Evolutionary conservation across 30 jellyfish, hydroid and myxozoan species (phyloP), one percentile per base, ranked within the genome.

Genomic region (Hydractinia echinata): DNA sequence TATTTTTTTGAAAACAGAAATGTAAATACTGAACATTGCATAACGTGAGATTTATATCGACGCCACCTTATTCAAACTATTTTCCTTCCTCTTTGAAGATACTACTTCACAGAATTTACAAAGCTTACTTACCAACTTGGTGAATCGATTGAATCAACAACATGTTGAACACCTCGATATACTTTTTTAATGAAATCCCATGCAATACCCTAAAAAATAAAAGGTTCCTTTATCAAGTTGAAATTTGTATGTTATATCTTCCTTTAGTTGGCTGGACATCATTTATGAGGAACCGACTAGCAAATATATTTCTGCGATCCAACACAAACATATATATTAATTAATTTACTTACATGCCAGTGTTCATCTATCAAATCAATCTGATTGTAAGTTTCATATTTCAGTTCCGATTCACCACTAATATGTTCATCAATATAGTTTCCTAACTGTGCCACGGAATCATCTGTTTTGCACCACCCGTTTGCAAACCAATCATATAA

Each of bases 391-490:
- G 87, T 81, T 83, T 82, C 89, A 19, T 72, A 69, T 1, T 10
- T 53, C 56, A 91, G 55, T 53, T 49, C 52, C 39, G 50, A 81
- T 68, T 79, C 79, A 49, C 87, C 74, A 20, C 58, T 69, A 54
- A 54, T 61, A 4, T 79, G 58, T 56, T 79, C 73, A 49, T 18
- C 71, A 16, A 91, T 67, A 61, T 84, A 58, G 19, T 55, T 53
- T 68, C 54, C 79, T 51, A 91, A 83, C 51, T 70, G 71, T 9
- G 21, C 21, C 8, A 61, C 50, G 4, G 96, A 76, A 4, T 72
- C 67, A 7, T 72, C 86, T 21, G 72, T 86, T 11, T 61, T 67
- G 62, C 98, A 91, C 94, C 90, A 91, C 8, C 96, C 98, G 50
- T 85, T 87, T 14, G 66, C 69, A 7, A 78, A 83, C 98, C 98